These are phyloP conservation scores for Callyntrura guangdongensis DNA, from an alignment of 2,888 invertebrate genomes.

Conservation along the genomic window DNA sequence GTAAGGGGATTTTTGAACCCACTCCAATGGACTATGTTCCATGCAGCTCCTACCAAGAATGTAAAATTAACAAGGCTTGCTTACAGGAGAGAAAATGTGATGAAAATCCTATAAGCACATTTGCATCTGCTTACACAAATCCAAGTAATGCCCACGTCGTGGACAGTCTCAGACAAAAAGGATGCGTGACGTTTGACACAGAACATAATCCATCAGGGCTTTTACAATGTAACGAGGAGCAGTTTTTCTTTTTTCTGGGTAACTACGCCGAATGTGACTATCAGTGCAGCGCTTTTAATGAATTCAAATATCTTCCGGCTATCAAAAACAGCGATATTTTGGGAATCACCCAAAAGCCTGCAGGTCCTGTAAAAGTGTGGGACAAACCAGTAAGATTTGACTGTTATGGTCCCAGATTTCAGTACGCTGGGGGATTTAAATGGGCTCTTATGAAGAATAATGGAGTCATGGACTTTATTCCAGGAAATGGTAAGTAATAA, in stretches of 20 bases:
- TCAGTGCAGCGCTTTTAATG: constrained; percentile 74
- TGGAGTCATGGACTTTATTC: constrained; percentile 69
- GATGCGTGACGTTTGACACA: constrained; percentile 73
- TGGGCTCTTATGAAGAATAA: constrained; percentile 72
- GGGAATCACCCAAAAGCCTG: constrained; percentile 72
- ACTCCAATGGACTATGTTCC: constrained; percentile 77
- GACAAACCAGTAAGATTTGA: constrained; percentile 69
- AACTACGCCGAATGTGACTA: constrained; percentile 79
- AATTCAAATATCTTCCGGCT: constrained; percentile 71
- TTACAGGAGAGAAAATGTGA: constrained; percentile 72
- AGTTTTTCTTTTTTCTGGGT: constrained; percentile 76
- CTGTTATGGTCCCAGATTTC: constrained; percentile 77
- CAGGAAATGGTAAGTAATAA: constrained; percentile 69
- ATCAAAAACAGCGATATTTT: constrained; percentile 72
- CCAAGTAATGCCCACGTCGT: constrained; percentile 59
- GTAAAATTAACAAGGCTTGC: constrained; percentile 79
- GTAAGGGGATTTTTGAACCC: constrained; percentile 75
- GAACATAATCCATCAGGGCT: constrained; percentile 71
- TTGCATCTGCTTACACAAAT: constrained; percentile 64
- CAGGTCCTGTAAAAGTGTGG: constrained; percentile 62
- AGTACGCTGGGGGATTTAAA: constrained; percentile 77
- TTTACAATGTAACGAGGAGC: constrained; percentile 76
- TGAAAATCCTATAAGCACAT: constrained; percentile 49
- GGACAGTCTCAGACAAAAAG: constrained; percentile 42
- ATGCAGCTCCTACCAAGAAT: constrained; percentile 77